Evolutionary conservation across 2,797 vertebrate genomes (phyloP), one percentile per base, ranked within the genome.

Genomic region (Garrulus glandarius): DNA sequence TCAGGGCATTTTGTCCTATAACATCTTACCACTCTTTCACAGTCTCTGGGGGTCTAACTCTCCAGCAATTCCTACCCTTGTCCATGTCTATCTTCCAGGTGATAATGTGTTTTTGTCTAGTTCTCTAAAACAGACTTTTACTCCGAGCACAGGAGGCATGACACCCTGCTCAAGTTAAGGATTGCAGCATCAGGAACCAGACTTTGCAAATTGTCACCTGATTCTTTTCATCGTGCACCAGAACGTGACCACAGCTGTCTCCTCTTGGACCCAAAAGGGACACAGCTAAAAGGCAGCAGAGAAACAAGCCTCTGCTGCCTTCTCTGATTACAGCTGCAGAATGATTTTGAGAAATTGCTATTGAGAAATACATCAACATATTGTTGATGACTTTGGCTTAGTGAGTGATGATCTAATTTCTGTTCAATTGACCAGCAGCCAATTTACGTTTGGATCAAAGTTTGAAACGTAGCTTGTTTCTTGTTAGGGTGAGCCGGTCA

Each of bases 341-440:
- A 96, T 87, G 92, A 95, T 94, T 96, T 93, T n/a, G n/a, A 95
- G 92, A 97, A 96, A 94, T 89, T 89, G 55, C 90, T 95, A 85
- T 92, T 96, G 93, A 97, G 97, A 96, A 96, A 92, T 84, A 65
- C 50, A 92, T 93, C 78, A 96, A 92, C 87, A 80, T 93, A 88
- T 75, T 92, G 89, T 94, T 96, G 84, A 92, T 78, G 65, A 70
- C 77, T 93, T 93, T 87, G 71, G 49, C 92, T 76, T 81, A 34
- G 56, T 96, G 91, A 97, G 69, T 94, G 95, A 97, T 95, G 95
- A 95, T 77, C 95, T 97, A 92, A 95, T 98, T 97, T 95, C 93
- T 93, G 81, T 90, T 91, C 97, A 97, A 97, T 86, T 97, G 97
- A 97, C 78, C 77, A 79, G 50, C 87, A 94, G 95, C 84, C 96